A percentile compares a stretch with the other conserved stretches of the same genome.
Evolutionary conservation across 2,113 vertebrate species (phyloP).

Genomic region (Pristiophorus japonicus): DNA sequence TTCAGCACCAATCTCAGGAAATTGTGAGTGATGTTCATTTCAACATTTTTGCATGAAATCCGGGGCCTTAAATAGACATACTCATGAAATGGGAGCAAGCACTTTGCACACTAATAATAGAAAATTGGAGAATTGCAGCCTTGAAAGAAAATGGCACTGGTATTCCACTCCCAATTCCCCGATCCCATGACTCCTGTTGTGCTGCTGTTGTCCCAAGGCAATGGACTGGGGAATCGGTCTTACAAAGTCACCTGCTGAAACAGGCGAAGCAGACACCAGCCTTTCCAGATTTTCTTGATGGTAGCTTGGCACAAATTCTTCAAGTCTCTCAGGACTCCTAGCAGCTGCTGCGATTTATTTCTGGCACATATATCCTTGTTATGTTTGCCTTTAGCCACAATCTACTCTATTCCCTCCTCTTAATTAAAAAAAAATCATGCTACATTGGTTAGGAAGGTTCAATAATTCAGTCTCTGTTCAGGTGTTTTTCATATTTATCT

Average conservation of each 20-base stretch:
- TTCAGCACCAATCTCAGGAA: background rate
- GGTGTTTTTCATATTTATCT: background rate
- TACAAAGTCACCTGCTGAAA: background rate
- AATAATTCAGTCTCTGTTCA: background rate
- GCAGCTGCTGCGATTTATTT: background rate
- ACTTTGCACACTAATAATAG: background rate
- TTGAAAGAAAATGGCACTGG: background rate
- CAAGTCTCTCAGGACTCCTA: background rate
- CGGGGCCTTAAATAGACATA: background rate
- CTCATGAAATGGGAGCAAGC: background rate
- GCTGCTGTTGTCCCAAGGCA: background rate
- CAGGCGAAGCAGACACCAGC: background rate
- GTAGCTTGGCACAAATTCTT: background rate
- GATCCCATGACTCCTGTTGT: background rate
- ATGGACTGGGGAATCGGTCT: background rate
- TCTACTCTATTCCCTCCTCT: background rate
- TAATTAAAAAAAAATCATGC: background rate
- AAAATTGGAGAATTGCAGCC: background rate
- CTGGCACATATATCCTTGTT: background rate
- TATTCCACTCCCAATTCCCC: background rate
- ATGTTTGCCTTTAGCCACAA: background rate
- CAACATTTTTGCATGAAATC: background rate
- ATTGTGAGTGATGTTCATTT: background rate
- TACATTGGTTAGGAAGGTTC: background rate
- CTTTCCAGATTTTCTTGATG: background rate